Conservation (phyloP, 2,888 invertebrate species). For the Microplitis deprimator region DNA sequence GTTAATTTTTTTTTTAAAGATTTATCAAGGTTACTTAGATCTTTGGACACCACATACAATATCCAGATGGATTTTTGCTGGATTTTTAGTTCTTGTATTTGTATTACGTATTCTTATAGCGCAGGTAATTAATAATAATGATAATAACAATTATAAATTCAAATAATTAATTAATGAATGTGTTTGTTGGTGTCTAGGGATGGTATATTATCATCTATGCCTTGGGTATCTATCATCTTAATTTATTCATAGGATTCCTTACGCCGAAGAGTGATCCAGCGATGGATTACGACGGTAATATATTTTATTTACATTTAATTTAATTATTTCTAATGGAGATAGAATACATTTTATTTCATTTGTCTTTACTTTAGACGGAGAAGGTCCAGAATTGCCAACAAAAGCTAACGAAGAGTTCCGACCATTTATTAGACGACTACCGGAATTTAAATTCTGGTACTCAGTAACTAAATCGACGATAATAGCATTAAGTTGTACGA, state of each 20-base stretch:
- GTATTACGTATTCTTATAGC: slow-evolving; percentile 85
- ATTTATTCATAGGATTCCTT: slow-evolving; percentile 99
- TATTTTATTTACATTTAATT: slow-evolving; percentile 23
- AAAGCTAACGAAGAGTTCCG: slow-evolving; percentile 97
- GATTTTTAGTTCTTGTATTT: slow-evolving; percentile 81
- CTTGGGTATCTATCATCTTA: slow-evolving; percentile 98
- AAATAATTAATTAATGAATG: slow-evolving; percentile 28
- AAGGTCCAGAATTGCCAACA: slow-evolving; percentile 95
- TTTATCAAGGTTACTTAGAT: slow-evolving; percentile 89
- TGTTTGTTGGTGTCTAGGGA: slow-evolving; percentile 79
- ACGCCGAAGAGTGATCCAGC: slow-evolving; percentile 99
- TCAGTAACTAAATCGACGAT: slow-evolving; percentile 95
- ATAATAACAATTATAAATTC: slow-evolving; percentile 34
- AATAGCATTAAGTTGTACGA: slow-evolving; percentile 91
- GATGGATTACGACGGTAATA: slow-evolving; percentile 89
- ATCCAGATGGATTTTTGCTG: slow-evolving; percentile 85
- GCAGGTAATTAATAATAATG: slow-evolving; percentile 76
- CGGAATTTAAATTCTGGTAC: slow-evolving; percentile 99
- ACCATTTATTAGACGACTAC: slow-evolving; percentile 95
- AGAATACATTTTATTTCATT: slow-evolving; percentile 16
- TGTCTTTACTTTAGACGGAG: slow-evolving; percentile 74
- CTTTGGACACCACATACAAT: slow-evolving; percentile 87
- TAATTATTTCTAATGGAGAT: slow-evolving; percentile 12
- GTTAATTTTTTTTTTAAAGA: slow-evolving; percentile 68
- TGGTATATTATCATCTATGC: slow-evolving; percentile 99